These are phyloP conservation scores for Tipula unca DNA, from an alignment of 2,888 invertebrate genomes.

Conservation along the genomic window DNA sequence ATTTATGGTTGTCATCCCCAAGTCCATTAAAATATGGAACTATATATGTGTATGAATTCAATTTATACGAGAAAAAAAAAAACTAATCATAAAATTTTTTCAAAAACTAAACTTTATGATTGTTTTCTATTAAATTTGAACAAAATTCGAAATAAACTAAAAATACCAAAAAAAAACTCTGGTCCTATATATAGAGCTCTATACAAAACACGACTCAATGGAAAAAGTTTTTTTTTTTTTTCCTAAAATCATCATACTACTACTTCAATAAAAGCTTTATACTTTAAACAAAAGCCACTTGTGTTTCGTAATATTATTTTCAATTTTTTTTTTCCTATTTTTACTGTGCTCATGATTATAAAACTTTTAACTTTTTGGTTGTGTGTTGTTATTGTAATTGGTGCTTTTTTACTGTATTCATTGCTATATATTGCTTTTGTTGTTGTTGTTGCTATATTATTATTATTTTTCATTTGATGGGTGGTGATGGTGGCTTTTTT, in stretches of 20 bases:
- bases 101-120: neutral
- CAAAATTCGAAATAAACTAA: neutral
- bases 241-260: neutral
- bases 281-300: slow-evolving; percentile 14
- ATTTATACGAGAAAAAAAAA: neutral
- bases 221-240: neutral
- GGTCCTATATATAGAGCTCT: neutral
- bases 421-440: neutral
- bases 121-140: slow-evolving; percentile 8
- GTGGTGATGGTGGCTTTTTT: neutral
- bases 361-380: slow-evolving; percentile 8
- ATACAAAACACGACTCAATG: neutral
- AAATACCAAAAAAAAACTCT: neutral
- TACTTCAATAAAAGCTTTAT: neutral
- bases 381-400: slow-evolving; percentile 8
- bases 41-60: neutral
- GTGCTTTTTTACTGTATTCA: neutral
- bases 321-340: neutral
- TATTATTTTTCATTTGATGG: neutral
- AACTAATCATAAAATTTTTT: neutral
- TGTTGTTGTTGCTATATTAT: neutral
- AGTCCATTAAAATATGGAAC: neutral
- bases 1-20: neutral
- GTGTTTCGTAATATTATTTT: neutral
- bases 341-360: slow-evolving; percentile 14